phyloP scores from a whole-genome alignment of 2,888 invertebrate genomes.

The Rhogogaster chlorosoma region DNA sequence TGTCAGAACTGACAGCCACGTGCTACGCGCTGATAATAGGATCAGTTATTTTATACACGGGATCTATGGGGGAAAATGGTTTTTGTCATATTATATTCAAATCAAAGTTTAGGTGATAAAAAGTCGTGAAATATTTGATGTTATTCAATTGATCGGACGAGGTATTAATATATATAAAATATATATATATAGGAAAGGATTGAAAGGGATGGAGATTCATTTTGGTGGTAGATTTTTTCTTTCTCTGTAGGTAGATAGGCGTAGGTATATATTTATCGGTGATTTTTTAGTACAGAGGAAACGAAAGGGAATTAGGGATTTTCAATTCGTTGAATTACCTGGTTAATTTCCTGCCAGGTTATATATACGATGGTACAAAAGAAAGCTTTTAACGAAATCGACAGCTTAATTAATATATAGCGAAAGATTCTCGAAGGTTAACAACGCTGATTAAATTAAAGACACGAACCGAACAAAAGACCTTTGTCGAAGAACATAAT shows the following conservation, averaged over 20 bases:
- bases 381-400: constrained; percentile 41
- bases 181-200: neutral
- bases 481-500: constrained; percentile 17
- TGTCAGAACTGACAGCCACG: neutral
- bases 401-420: constrained; percentile 26
- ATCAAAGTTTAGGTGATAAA: neutral
- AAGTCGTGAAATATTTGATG: neutral
- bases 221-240: neutral
- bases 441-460: constrained; percentile 36
- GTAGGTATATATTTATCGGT: neutral
- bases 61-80: neutral
- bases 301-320: constrained; percentile 10
- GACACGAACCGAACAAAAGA: constrained; percentile 25
- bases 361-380: constrained; percentile 2
- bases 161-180: neutral
- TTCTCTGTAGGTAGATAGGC: neutral
- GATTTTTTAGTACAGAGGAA: neutral
- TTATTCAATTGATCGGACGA: neutral
- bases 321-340: constrained; percentile 18
- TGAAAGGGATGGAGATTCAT: neutral
- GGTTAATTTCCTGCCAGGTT: constrained; percentile 11
- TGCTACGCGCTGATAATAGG: neutral
- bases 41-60: neutral
- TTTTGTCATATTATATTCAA: neutral
- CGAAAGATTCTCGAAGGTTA: constrained; percentile 14